phyloP scores from a whole-genome alignment of 2,797 vertebrate species.

The Clarias platycephalus region DNA sequence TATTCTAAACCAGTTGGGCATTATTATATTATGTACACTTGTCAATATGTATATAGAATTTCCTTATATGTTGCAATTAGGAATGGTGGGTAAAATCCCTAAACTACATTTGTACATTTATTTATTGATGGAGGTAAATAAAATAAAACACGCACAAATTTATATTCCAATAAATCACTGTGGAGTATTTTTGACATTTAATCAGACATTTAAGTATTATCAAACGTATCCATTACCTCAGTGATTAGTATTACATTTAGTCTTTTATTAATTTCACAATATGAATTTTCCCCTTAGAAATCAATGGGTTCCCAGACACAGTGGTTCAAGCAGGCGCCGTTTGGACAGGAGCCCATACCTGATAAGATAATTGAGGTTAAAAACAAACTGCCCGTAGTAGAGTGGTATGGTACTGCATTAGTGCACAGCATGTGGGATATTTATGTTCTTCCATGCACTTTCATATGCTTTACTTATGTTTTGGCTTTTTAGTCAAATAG shows the following conservation, averaged over 20 bases:
- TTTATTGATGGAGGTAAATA: constrained; percentile 21
- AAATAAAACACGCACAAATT: constrained; percentile 8
- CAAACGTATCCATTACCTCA: not conserved
- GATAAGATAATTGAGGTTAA: constrained; percentile 67
- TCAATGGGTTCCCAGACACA: constrained; percentile 47
- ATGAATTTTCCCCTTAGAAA: constrained; percentile 59
- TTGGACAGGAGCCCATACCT: constrained; percentile 58
- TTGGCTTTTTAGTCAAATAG: constrained; percentile 44
- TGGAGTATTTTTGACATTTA: not conserved
- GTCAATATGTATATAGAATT: not conserved
- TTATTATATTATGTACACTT: constrained; percentile 36
- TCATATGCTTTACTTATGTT: constrained; percentile 52
- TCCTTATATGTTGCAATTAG: not conserved
- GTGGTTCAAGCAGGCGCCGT: constrained; percentile 49
- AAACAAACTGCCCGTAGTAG: constrained; percentile 66
- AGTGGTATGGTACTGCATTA: constrained; percentile 61
- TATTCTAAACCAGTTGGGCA: constrained; percentile 40
- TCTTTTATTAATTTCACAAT: constrained; percentile 48
- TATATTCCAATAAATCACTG: not conserved
- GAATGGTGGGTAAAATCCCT: constrained; percentile 5
- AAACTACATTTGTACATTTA: constrained; percentile 11
- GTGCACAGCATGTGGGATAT: constrained; percentile 65
- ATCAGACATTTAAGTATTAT: not conserved
- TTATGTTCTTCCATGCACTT: constrained; percentile 60
- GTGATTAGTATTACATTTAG: not conserved